These are phyloP conservation scores for Acanthococcus lagerstroemiae DNA, from an alignment of 2,888 invertebrate species.

Conservation along the genomic window DNA sequence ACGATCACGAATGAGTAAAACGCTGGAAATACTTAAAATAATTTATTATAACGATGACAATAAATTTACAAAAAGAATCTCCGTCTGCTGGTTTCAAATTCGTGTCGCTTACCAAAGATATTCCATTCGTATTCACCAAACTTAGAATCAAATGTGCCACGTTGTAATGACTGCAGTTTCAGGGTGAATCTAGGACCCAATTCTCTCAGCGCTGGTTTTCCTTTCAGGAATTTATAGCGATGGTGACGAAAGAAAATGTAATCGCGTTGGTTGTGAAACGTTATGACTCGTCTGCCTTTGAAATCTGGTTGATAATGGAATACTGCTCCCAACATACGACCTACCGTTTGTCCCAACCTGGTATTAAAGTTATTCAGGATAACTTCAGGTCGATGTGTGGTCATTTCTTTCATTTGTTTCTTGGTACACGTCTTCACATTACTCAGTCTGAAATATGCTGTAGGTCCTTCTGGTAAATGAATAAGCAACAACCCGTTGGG, in stretches of 20 bases:
- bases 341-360: conserved; percentile 78
- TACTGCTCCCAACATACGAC: conserved; percentile 83
- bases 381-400: conserved; percentile 84
- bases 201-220: conserved; percentile 58
- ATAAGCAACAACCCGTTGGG: conserved; percentile 86
- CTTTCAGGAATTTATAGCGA: conserved; percentile 47
- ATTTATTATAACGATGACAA: too few species aligned
- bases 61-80: conserved; percentile 73
- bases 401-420: conserved; percentile 67
- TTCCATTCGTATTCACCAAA: conserved; percentile 97
- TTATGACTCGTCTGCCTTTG: conserved; percentile 81
- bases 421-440: conserved; percentile 81
- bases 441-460: conserved; percentile 88
- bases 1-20: too few species aligned
- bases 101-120: conserved; percentile 76
- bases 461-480: conserved; percentile 93
- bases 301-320: conserved; percentile 96
- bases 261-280: conserved; percentile 98
- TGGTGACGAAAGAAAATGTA: conserved; percentile 98
- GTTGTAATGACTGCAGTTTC: conserved; percentile 81
- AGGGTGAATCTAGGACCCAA: conserved; percentile 96
- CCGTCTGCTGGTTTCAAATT: conserved; percentile 85
- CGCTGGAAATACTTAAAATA: too few species aligned
- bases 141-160: conserved; percentile 94
- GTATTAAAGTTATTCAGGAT: conserved; percentile 94